Evolutionary conservation across 1,140 invertebrate genomes (phyloP), one percentile per base, ranked within the genome.

Genomic region (Lordiphosa mommai): DNA sequence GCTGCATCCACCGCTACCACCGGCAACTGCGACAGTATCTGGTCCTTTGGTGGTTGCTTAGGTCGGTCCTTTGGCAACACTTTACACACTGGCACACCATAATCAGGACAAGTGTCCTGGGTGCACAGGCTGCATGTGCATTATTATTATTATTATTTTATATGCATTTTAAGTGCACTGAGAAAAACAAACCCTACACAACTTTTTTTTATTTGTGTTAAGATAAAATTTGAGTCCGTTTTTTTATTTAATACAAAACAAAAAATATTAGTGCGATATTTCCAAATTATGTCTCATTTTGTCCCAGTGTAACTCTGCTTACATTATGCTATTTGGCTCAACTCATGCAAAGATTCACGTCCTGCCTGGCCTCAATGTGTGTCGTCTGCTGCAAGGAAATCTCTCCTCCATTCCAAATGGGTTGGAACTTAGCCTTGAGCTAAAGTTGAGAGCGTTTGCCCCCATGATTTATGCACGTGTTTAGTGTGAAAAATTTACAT

Each of bases 71-170:
- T 20, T 55, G 61, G 32, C 58, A 33, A 37, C 55, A 56, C 69
- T 67, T 68, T 60, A 68, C 37, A 50, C 55, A 48, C 56, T 66
- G 52, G 59, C 53, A 47, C 53, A 72, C 32, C 67, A 84, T 84
- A 82, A 84, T 82, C 77, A 82, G 77, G 77, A 82, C 77, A 82
- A 84, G 77, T 72, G 55, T 84, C 77, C 77, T 77, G 76, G 55
- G 53, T 52, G 65, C 60, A 56, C 32, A 38, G 46, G 53, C 38
- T 58, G 63, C 69, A 38, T 52, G 33, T 23, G 51, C 63, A 66
- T 61, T 59, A 76, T 68, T 80, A 68, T 67, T 58, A 74, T 80
- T 23, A 43, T 43, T 70, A 71, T 82, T 82, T 74, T 53, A 61
- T 65, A 67, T 56, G 70, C 60, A 65, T 48, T 69, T 61, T 46